Evolutionary conservation across 2,888 invertebrate species (phyloP).

Genomic region (Catotricha subobsoleta): DNA sequence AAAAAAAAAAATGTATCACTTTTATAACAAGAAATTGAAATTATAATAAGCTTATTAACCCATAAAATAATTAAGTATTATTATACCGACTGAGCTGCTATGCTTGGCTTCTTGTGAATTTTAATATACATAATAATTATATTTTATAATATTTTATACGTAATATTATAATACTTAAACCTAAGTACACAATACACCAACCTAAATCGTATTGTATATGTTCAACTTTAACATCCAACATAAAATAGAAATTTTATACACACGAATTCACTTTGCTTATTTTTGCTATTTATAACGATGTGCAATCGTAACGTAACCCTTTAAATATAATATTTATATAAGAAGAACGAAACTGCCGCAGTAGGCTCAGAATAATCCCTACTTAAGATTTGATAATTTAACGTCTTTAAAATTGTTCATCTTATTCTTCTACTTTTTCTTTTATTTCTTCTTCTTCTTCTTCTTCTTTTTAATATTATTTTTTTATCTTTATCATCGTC

Average conservation of each 20-base stretch:
- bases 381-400: constrained; percentile 6
- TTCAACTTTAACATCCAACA: not conserved
- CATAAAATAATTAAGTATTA: too few species aligned
- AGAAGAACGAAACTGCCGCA: not conserved
- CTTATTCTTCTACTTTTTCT: not conserved
- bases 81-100: too few species aligned
- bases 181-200: too few species aligned
- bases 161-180: too few species aligned
- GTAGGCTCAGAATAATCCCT: constrained; percentile 4
- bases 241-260: not conserved
- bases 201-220: too few species aligned
- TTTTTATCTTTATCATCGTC: not conserved
- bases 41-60: too few species aligned
- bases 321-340: constrained; percentile 1
- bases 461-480: too few species aligned
- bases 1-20: too few species aligned
- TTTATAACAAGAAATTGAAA: too few species aligned
- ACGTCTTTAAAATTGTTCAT: constrained; percentile 5
- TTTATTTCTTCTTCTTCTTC: not conserved
- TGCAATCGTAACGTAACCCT: constrained; percentile 2
- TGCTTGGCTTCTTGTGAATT: too few species aligned
- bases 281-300: not conserved
- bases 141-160: too few species aligned
- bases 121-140: too few species aligned
- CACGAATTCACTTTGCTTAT: constrained; percentile 1